Evolutionary conservation across 2,113 vertebrate species (phyloP).

Genomic region (Uria aalge): DNA sequence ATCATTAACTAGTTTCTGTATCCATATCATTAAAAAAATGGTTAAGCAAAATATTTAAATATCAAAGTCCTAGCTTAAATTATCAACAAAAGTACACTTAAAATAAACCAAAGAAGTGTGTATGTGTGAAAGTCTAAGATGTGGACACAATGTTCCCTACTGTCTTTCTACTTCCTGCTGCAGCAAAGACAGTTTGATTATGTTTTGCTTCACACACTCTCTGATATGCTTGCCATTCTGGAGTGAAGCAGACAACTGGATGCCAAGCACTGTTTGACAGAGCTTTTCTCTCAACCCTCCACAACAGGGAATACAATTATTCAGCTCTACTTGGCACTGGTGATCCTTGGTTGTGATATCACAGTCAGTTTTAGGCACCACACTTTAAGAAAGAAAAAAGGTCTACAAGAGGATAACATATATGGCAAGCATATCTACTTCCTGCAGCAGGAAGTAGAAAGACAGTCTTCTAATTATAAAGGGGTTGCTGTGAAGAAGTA

Average conservation of each 20-base stretch:
- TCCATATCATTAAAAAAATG: neutral
- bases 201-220: too few species aligned
- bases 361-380: neutral
- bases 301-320: neutral
- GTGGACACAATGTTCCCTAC: neutral
- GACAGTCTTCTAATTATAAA: neutral
- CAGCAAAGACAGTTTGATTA: too few species aligned
- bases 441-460: neutral
- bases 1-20: neutral
- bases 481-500: neutral
- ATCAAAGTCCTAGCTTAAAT: neutral
- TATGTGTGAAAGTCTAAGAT: neutral
- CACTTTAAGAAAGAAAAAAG: neutral
- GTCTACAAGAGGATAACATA: neutral
- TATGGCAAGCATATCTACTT: neutral
- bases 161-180: too few species aligned
- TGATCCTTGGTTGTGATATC: neutral
- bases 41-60: neutral
- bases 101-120: neutral
- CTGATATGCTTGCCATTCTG: too few species aligned
- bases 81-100: neutral
- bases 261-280: neutral
- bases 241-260: neutral
- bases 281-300: neutral
- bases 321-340: slow-evolving; percentile 7